A percentile compares a stretch with the other conserved stretches of the same genome.
phyloP scores from a whole-genome alignment of 2,888 invertebrate genomes.

The Drosophila atripex region DNA sequence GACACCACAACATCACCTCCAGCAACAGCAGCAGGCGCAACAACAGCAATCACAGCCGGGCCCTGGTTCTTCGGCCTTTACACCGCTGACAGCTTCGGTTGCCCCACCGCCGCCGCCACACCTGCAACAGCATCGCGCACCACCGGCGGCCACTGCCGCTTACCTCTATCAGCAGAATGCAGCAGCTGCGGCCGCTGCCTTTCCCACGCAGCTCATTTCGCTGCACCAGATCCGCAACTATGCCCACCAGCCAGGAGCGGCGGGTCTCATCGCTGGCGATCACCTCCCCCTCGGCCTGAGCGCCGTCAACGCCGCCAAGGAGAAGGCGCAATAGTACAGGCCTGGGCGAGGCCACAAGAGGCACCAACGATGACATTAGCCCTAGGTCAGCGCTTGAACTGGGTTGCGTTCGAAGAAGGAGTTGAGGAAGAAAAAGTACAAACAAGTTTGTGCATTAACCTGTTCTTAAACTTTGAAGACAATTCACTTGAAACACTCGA shows the following conservation, averaged over 20 bases:
- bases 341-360: conserved; percentile 51
- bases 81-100: conserved; percentile 93
- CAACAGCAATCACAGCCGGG: conserved; percentile 74
- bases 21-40: conserved; percentile 69
- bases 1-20: conserved; percentile 80
- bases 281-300: conserved; percentile 85
- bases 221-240: conserved; percentile 98
- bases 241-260: conserved; percentile 91
- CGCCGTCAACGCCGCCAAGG: conserved; percentile 79
- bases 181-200: conserved; percentile 86
- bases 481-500: conserved; percentile 19
- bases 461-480: not conserved
- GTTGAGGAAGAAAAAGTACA: not conserved
- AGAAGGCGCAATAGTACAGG: conserved; percentile 83
- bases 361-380: conserved; percentile 67
- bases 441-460: not conserved
- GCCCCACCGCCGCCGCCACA: conserved; percentile 85
- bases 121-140: conserved; percentile 84
- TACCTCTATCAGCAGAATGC: conserved; percentile 90
- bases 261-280: conserved; percentile 88
- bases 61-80: conserved; percentile 91
- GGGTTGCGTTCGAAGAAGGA: conserved; percentile 9
- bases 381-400: conserved; percentile 29
- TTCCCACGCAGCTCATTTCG: conserved; percentile 96
- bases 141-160: conserved; percentile 87